Evolutionary conservation across 2,888 invertebrate genomes (phyloP).

Genomic region (Zele albiditarsus): DNA sequence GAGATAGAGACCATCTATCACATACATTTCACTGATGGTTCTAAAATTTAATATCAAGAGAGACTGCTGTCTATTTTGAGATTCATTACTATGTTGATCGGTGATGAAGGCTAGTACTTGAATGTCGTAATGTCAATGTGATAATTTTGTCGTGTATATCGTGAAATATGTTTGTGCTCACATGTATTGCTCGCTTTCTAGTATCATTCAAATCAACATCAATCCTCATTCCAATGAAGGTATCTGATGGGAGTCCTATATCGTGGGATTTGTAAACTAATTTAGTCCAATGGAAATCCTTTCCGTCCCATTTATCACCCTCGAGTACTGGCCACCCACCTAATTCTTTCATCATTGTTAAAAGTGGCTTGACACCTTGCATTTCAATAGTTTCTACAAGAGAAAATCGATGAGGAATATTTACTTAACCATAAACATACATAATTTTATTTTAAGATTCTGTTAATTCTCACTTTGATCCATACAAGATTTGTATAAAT

Average conservation of each 20-base stretch:
- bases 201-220: constrained; percentile 93
- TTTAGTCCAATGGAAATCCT: constrained; percentile 85
- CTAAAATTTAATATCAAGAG: too few species aligned
- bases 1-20: too few species aligned
- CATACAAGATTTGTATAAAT: constrained; percentile 90
- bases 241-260: constrained; percentile 90
- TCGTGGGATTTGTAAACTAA: constrained; percentile 87
- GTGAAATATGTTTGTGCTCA: constrained; percentile 73
- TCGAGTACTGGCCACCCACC: constrained; percentile 96
- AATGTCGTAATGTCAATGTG: too few species aligned
- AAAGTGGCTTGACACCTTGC: constrained; percentile 83
- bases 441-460: too few species aligned
- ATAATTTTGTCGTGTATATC: too few species aligned
- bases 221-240: constrained; percentile 92
- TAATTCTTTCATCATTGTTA: constrained; percentile 80
- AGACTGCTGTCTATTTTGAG: too few species aligned
- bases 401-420: too few species aligned
- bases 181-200: constrained; percentile 87
- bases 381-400: constrained; percentile 84
- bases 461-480: constrained; percentile 82
- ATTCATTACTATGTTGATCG: too few species aligned
- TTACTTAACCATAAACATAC: too few species aligned
- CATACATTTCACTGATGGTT: too few species aligned
- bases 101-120: too few species aligned
- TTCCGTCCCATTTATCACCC: constrained; percentile 82